Conservation (phyloP, 1,140 invertebrate genomes). For the Heterodera carotae region DNA sequence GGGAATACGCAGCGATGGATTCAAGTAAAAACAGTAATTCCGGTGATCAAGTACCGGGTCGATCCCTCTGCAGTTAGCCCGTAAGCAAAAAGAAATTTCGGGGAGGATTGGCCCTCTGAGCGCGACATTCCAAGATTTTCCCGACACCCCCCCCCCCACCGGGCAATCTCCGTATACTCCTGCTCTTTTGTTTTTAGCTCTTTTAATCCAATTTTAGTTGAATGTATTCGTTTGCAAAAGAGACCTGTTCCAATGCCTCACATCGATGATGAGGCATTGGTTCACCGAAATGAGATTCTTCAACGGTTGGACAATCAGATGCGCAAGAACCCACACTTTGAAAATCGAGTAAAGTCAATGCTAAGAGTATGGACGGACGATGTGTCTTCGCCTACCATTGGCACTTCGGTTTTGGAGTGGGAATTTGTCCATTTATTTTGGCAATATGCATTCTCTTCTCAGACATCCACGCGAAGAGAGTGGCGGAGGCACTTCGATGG, state of each 20-base stretch:
- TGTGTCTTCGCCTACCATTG: background rate
- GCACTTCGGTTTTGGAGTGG: background rate
- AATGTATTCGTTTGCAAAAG: background rate
- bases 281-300: slow-evolving; percentile 19
- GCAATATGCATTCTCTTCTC: background rate
- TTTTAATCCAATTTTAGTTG: background rate
- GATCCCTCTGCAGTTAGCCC: too few species aligned
- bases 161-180: too few species aligned
- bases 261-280: background rate
- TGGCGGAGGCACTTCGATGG: slow-evolving; percentile 13
- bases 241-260: background rate
- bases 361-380: slow-evolving; percentile 23
- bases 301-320: slow-evolving; percentile 22
- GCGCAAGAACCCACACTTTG: slow-evolving; percentile 17
- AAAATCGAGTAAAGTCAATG: slow-evolving; percentile 23
- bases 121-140: background rate
- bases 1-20: too few species aligned
- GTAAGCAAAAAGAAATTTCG: too few species aligned
- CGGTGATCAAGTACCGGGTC: too few species aligned
- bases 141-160: too few species aligned
- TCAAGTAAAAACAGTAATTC: too few species aligned
- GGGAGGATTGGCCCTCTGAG: too few species aligned
- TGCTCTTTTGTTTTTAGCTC: too few species aligned
- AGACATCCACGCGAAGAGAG: slow-evolving; percentile 8
- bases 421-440: background rate